Base-by-base conservation (phyloP, 2,888 invertebrate species). In the Bellardia bayeri region DNA sequence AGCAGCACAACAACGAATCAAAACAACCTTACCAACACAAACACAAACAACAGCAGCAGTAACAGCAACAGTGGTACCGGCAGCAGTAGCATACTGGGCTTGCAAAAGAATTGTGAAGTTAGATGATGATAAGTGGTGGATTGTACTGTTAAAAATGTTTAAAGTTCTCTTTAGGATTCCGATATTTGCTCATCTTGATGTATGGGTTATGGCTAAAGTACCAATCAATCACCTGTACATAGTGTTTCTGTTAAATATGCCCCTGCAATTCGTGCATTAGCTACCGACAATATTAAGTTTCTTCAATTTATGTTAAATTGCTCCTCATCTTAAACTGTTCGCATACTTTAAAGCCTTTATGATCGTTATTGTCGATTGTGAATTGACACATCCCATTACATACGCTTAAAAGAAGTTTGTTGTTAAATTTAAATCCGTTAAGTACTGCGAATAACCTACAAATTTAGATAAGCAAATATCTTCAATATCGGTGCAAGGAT, bases 21-120 rank as follows among this genome's bases (percentile, higher is more conserved):
- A 72, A 85, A 81, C 68, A 89, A 72, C 66, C 87, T n/a, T 40
- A 90, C 56, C 51, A 86, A 82, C 64, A 87, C 33, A 33, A 89
- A 80, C 71, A 85, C 23, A 68, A 89, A 74, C 69, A 89, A 79
- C 75, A 90, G 86, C 63, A 90, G 87, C 40, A 90, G 88, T 45
- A 90, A 85, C 78, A 90, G 84, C 79, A 89, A 86, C 71, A 89
- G 85, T 86, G 88, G 82, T 82, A 89, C 85, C 82, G 82, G 88
- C 87, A 88, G 90, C 87, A 90, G 92, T 90, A 90, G 91, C 89
- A 91, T 93, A 91, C 94, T 96, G 92, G 95, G 96, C 92, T 95
- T 96, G 91, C 96, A 95, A 93, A 96, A 97, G 95, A 97, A 97
- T 95, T 97, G 97, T 94, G 97, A 97, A 95, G 97, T 97, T 95